A percentile compares a stretch with the other conserved stretches of the same genome.
phyloP scores from a whole-genome alignment of 2,113 vertebrate species.

The Ahaetulla prasina region DNA sequence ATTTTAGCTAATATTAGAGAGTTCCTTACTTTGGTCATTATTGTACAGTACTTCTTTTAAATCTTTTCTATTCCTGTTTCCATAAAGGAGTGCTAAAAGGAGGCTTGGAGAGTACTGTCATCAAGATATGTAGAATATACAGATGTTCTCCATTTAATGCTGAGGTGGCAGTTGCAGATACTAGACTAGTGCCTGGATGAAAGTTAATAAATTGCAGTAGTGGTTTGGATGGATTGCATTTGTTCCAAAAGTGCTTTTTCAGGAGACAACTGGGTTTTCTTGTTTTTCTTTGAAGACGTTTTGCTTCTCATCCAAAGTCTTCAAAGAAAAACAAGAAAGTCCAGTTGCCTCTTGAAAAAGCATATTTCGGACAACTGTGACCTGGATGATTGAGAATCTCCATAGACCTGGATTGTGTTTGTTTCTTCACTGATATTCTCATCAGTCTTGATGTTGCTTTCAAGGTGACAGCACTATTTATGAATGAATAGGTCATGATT shows the following conservation, averaged over 20 bases:
- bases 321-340: too few relatives aligned
- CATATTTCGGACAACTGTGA: too few relatives aligned
- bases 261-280: too few relatives aligned
- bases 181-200: background rate
- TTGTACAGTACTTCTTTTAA: background rate
- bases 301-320: too few relatives aligned
- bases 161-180: background rate
- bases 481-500: background rate
- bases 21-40: background rate
- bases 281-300: too few relatives aligned
- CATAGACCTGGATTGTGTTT: too few relatives aligned
- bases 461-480: background rate
- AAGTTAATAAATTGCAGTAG: background rate
- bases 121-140: background rate
- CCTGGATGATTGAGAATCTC: too few relatives aligned
- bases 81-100: background rate
- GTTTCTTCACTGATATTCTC: background rate
- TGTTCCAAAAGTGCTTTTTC: background rate
- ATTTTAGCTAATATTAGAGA: background rate
- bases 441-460: background rate
- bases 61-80: background rate
- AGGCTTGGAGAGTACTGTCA: background rate
- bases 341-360: too few relatives aligned
- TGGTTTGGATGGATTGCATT: background rate
- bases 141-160: background rate